phyloP scores from a whole-genome alignment of 2,888 invertebrate genomes.

The Xylota sylvarum region DNA sequence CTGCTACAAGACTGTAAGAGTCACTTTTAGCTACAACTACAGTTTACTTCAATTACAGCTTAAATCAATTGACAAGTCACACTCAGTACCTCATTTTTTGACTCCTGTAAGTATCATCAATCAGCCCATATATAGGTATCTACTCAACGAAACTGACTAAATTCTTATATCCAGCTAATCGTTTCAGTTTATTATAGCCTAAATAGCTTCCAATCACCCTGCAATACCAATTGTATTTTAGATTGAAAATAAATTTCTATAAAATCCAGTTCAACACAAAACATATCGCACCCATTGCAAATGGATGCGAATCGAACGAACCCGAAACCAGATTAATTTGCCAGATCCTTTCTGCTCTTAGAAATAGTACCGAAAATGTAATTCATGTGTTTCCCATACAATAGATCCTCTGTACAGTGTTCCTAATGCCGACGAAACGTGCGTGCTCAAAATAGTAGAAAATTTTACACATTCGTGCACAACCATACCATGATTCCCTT shows the following conservation, averaged over 20 bases:
- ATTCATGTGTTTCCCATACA: constrained; percentile 45
- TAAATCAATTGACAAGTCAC: too few relatives aligned
- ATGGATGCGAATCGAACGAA: constrained; percentile 56
- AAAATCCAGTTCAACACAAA: constrained; percentile 18
- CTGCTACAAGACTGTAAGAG: too few relatives aligned
- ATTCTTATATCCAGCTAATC: neutral
- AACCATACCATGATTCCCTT: constrained; percentile 35
- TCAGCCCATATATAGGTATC: too few relatives aligned
- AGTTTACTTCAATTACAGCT: too few relatives aligned
- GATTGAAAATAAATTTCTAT: constrained; percentile 55
- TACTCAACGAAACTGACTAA: too few relatives aligned
- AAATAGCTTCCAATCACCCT: neutral
- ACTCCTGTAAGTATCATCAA: too few relatives aligned
- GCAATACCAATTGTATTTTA: neutral
- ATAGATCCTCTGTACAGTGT: constrained; percentile 41
- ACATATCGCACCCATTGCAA: constrained; percentile 55
- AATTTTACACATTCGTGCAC: constrained; percentile 65
- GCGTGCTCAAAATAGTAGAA: constrained; percentile 62
- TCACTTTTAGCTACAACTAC: too few relatives aligned
- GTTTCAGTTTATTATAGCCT: neutral
- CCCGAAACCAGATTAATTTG: constrained; percentile 72
- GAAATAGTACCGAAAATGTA: constrained; percentile 51
- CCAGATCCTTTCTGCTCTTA: constrained; percentile 48
- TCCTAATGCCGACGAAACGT: constrained; percentile 63
- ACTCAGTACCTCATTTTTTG: too few relatives aligned